Evolutionary conservation across 1,140 invertebrate genomes (phyloP).

Genomic region (Brachionus manjavacas): DNA sequence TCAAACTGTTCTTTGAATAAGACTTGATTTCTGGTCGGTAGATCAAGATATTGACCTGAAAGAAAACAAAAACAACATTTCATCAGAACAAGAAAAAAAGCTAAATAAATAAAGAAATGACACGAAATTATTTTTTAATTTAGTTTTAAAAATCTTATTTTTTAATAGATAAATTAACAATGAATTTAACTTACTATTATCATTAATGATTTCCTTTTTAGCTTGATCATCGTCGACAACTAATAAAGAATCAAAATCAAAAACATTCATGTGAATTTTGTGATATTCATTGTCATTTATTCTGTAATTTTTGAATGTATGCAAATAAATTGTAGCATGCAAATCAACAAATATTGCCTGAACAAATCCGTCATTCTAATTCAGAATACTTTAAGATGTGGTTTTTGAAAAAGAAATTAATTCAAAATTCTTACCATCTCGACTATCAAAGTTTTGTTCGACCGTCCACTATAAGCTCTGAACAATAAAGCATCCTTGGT

Average conservation of each 20-base stretch:
- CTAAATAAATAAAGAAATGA: too few species aligned
- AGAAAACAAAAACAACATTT: too few species aligned
- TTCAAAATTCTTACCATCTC: neutral
- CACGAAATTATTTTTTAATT: neutral
- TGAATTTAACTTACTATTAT: conserved; percentile 2
- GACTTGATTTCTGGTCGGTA: too few species aligned
- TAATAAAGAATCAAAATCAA: neutral
- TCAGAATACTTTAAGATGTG: neutral
- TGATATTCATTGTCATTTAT: conserved; percentile 16
- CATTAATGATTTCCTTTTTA: neutral
- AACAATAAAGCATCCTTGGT: conserved; percentile 14
- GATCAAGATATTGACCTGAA: too few species aligned
- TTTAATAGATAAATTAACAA: neutral
- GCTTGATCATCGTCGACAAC: neutral
- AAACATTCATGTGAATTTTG: neutral
- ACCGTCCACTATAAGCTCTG: neutral
- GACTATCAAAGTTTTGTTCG: conserved; percentile 13
- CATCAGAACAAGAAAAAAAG: too few species aligned
- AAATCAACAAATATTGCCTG: conserved; percentile 7
- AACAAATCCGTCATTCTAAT: neutral
- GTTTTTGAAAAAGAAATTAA: neutral
- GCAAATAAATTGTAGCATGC: neutral
- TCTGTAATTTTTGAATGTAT: conserved; percentile 22
- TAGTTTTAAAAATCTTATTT: neutral
- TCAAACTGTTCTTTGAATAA: too few species aligned